A percentile compares a stretch with the other conserved stretches of the same genome.
Conservation (phyloP, 2,888 invertebrate species). For the Pilophorus perplexus region DNA sequence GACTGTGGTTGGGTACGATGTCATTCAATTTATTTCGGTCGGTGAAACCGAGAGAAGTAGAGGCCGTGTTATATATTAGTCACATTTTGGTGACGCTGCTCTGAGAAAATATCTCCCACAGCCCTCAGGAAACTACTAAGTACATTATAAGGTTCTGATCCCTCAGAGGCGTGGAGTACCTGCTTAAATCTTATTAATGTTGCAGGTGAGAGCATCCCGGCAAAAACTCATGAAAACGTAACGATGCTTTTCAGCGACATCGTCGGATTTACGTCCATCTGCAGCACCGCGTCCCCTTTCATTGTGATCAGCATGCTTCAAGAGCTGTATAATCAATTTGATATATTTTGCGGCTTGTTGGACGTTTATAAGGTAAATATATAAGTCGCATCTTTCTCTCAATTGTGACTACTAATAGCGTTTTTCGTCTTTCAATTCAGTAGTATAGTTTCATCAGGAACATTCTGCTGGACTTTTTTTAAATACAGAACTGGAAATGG, state of each 20-base stretch:
- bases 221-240: constrained; percentile 88
- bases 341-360: constrained; percentile 84
- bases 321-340: constrained; percentile 88
- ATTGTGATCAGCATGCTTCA: constrained; percentile 95
- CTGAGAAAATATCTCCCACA: too few relatives aligned
- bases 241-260: constrained; percentile 96
- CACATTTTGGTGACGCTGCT: too few relatives aligned
- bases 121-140: too few relatives aligned
- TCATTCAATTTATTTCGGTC: too few relatives aligned
- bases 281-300: constrained; percentile 90
- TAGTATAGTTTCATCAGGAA: too few relatives aligned
- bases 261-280: constrained; percentile 93
- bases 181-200: too few relatives aligned
- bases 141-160: too few relatives aligned
- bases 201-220: constrained; percentile 82
- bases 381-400: too few relatives aligned
- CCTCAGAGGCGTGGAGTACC: too few relatives aligned
- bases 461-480: not conserved
- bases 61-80: too few relatives aligned
- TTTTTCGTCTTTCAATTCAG: too few relatives aligned
- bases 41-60: not conserved
- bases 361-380: constrained; percentile 85
- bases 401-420: too few relatives aligned
- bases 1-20: constrained; percentile 84
- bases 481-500: not conserved